Evolutionary conservation across 2,113 vertebrate genomes (phyloP), one percentile per base, ranked within the genome.

Genomic region (Ceyx cyanopectus): DNA sequence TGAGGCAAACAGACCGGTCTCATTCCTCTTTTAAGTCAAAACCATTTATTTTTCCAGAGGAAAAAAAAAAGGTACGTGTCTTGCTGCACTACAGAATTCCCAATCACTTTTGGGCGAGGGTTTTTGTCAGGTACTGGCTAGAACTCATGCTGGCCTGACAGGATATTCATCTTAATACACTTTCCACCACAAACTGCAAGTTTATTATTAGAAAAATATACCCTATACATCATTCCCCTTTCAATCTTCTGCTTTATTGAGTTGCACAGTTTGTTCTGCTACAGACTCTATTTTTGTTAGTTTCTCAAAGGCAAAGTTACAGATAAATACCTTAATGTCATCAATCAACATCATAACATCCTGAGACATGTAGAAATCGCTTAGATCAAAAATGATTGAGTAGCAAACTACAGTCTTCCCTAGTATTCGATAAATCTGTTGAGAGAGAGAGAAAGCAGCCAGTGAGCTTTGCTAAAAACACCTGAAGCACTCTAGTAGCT

Each of bases 331-430:
- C 99, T 99, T 99, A 96, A 99, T 99, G 96, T 99, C 99, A 95
- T 99, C 99, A 86, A 99, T 99, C 96, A 99, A 97, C 96, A 99
- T 98, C 98, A 99, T 98, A 67, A 99, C 99, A 95, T 99, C 99
- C 83, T 99, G 99, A 86, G 99, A 99, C 98, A 99, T 98, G 98
- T 99, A 99, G 97, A 99, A 99, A 97, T 99, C 99, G 81, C 99
- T 99, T 34, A 99, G 97, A 97, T 99, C 99, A 93, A 99, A 99
- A 94, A 99, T 99, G 94, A 99, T 99, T 1, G 99, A 99, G 96
- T 99, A 99, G 96, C 99, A 99, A 83, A 99, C 99, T 66, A 99
- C 99, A 16, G 99, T 99, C 97, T 99, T 99, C 26, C 99, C 99
- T 30, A 99, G 97, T 77, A 99, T 99, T 40, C 99, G 98, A 96